Evolutionary conservation across 2,113 vertebrate species (phyloP), one percentile per base, ranked within the genome.

Genomic region (Python bivittatus): DNA sequence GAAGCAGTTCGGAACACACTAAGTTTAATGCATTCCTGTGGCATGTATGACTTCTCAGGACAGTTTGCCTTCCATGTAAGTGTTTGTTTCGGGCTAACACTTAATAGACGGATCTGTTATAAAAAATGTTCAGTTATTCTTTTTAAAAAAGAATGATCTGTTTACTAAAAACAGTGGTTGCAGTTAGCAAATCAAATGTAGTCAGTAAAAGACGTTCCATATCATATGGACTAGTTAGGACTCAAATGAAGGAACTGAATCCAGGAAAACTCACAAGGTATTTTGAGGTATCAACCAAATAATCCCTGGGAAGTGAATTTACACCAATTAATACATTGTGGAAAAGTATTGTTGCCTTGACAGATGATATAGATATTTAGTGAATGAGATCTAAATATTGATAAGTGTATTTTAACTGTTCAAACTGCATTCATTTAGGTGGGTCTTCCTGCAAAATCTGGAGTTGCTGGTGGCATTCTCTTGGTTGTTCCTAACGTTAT

Each of bases 11-110:
- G 99, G n/a, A 98, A 99, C 95, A 99, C 99, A 0, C 96, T 99
- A 95, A 99, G 99, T 89, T 98, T 99, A 92, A 99, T 99, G 99
- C 99, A 99, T 94, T 99, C 99, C 93, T 99, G 99, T 93, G 99
- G 99, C 97, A 99, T 99, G 99, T 99, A 99, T 94, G 99, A 99
- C 97, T 99, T 99, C 89, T 99, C 99, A 0, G 99, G 99, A 42
- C 99, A 99, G 97, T 99, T 99, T 94, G 99, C 99, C 85, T 99
- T 99, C 96, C 99, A 99, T 52, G 99, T 99, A 96, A 99, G 99
- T 99, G 94, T 23, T 87, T 93, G 25, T 22, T 52, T 48, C 44
- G 6, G 8, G 57, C 92, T 95, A 94, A 58, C 0, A 89, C 91
- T 89, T 91, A 27, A 54, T 6, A 56, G 64, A 64, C 7, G 57